Evolutionary conservation across 2,797 vertebrate genomes (phyloP), one percentile per base, ranked within the genome.

Genomic region (Gorsachius magnificus): DNA sequence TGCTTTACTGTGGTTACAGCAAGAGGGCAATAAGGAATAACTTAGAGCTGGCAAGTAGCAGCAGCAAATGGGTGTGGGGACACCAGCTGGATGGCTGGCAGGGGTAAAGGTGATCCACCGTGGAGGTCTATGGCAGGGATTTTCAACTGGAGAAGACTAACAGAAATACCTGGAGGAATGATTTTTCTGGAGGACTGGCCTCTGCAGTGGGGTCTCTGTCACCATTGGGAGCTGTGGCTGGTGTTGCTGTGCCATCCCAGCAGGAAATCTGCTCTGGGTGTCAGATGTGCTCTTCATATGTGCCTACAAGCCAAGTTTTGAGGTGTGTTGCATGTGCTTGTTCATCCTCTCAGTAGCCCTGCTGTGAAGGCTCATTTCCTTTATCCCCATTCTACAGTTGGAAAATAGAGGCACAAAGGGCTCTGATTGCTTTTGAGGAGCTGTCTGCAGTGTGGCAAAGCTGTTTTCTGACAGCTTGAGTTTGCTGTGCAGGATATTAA

Each of bases 401-500:
- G 85, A 79, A 94, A 69, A 45, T 28, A 69, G 58, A 88, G 83
- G 61, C 46, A 50, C 26, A 74, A 10, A 65, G 85, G 58, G 31
- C 69, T 75, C 31, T 61, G 61, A 43, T 78, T 89, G 46, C 54
- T 33, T 95, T 79, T 76, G 79, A 83, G 79, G 65, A 79, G 33
- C 76, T 69, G 61, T 83, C 54, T 78, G 76, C 51, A n/a, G 19
- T 16, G 65, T 86, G 76, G 68, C 83, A 79, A 61, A 94, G 51
- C 54, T 88, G 46, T 64, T 82, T 75, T 63, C 57, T 76, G 65
- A 50, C 57, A 76, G 36, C 85, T 88, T 72, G 63, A 78, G 63
- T 93, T 92, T 89, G 36, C 77, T 69, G 77, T 68, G 74, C 35
- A 58, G 54, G 91, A 8, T 90, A 51, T 71, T 74, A 83, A 68